These are phyloP conservation scores for Orientallactaga bullata DNA, from an alignment of 2,113 vertebrate genomes.

Conservation along the genomic window DNA sequence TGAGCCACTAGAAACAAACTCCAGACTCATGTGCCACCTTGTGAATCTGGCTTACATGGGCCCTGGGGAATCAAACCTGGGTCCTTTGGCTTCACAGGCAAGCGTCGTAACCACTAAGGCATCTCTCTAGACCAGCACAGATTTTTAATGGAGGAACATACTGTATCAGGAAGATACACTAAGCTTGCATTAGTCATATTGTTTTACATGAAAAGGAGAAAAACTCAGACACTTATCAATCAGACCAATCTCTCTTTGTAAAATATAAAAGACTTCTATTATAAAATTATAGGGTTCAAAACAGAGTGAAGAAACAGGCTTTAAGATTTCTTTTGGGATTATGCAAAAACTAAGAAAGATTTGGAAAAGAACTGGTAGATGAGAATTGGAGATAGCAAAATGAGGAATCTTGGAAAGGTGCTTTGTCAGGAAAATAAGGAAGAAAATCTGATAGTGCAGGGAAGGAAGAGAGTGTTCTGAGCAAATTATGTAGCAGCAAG, in stretches of 20 bases:
- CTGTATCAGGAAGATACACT: no score
- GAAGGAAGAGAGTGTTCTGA: not conserved
- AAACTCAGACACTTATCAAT: not conserved
- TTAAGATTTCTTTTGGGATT: not conserved
- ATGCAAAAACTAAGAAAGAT: not conserved
- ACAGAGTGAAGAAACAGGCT: not conserved
- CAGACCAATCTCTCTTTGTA: constrained; percentile 34
- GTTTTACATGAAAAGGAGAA: no score
- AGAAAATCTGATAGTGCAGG: not conserved
- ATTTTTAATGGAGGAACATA: no score
- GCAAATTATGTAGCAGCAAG: not conserved
- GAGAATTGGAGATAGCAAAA: not conserved
- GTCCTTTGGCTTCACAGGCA: no score
- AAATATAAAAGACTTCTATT: not conserved
- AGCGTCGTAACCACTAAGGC: no score
- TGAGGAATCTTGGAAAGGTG: not conserved
- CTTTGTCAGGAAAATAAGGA: constrained; percentile 22
- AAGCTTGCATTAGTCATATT: no score
- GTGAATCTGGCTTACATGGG: no score
- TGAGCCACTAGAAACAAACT: no score
- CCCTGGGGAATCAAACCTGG: no score
- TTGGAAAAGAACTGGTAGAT: not conserved
- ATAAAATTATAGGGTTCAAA: constrained; percentile 11
- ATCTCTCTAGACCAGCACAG: no score
- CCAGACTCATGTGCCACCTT: no score